These are phyloP conservation scores for Stenoptilia bipunctidactyla DNA, from an alignment of 2,888 invertebrate genomes.

Conservation along the genomic window DNA sequence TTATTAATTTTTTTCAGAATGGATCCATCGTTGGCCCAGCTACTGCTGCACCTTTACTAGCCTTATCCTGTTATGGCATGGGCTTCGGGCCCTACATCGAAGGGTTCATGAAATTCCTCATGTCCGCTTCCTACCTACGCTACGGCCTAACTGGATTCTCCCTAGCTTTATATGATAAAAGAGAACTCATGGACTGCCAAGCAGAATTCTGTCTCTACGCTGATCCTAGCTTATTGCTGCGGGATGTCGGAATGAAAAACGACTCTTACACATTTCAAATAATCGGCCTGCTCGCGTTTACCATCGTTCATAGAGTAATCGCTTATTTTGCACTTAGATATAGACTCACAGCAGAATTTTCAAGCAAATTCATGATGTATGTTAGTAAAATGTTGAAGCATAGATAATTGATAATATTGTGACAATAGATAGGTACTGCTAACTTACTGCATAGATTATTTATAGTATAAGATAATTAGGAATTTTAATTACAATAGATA, in stretches of 20 bases:
- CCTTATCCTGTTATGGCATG: constrained; percentile 73
- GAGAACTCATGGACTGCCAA: constrained; percentile 72
- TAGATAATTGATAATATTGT: too few relatives aligned
- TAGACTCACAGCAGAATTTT: constrained; percentile 66
- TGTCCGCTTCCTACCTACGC: constrained; percentile 75
- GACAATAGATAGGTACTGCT: too few relatives aligned
- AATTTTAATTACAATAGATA: too few relatives aligned
- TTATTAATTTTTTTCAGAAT: constrained; percentile 68
- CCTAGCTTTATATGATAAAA: constrained; percentile 70
- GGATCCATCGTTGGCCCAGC: constrained; percentile 74
- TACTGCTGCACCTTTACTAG: constrained; percentile 65
- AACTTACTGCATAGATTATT: too few relatives aligned
- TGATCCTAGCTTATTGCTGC: constrained; percentile 71
- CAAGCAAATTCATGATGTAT: constrained; percentile 65
- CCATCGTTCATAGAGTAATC: constrained; percentile 60
- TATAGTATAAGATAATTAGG: too few relatives aligned
- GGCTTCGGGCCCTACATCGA: constrained; percentile 71
- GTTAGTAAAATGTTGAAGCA: constrained; percentile 67
- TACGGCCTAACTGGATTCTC: constrained; percentile 76
- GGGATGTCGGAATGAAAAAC: constrained; percentile 74
- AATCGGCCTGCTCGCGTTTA: constrained; percentile 66
- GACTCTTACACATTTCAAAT: constrained; percentile 68
- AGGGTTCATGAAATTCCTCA: constrained; percentile 62
- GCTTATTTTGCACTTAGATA: constrained; percentile 73
- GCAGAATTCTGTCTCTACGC: constrained; percentile 69